These are phyloP conservation scores for Epirrita christyi DNA, from an alignment of 2,888 invertebrate species.

Conservation along the genomic window DNA sequence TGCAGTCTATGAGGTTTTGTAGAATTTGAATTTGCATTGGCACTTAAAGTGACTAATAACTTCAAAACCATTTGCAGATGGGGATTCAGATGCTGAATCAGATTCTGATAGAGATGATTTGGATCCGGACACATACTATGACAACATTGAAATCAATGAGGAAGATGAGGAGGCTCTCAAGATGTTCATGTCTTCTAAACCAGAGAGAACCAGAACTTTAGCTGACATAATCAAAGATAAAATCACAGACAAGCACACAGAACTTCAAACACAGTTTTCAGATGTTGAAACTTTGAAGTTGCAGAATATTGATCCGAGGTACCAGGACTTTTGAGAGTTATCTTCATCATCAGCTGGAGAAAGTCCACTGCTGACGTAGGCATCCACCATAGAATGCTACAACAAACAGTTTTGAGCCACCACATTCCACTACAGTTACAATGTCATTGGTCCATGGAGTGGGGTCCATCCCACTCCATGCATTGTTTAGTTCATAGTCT, in stretches of 20 bases:
- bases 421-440: no score
- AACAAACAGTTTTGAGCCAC: no score
- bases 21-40: no score
- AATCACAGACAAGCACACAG: conserved; percentile 96
- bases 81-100: conserved; percentile 72
- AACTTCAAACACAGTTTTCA: conserved; percentile 93
- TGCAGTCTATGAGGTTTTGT: no score
- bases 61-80: conserved; percentile 48
- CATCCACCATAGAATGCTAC: no score
- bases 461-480: no score
- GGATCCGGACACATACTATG: conserved; percentile 86
- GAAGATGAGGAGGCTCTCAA: conserved; percentile 95
- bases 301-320: conserved; percentile 93
- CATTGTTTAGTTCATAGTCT: no score
- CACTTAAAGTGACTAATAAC: neutral
- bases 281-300: conserved; percentile 90
- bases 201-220: conserved; percentile 88
- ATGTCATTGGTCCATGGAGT: no score
- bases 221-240: conserved; percentile 97
- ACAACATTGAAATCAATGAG: conserved; percentile 91
- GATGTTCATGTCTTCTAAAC: conserved; percentile 86
- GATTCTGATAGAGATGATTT: conserved; percentile 82
- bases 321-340: neutral
- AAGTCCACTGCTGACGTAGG: no score
- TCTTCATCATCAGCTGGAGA: no score